Evolutionary conservation across 2,113 vertebrate species (phyloP), one percentile per base, ranked within the genome.

Genomic region (Danio rerio): DNA sequence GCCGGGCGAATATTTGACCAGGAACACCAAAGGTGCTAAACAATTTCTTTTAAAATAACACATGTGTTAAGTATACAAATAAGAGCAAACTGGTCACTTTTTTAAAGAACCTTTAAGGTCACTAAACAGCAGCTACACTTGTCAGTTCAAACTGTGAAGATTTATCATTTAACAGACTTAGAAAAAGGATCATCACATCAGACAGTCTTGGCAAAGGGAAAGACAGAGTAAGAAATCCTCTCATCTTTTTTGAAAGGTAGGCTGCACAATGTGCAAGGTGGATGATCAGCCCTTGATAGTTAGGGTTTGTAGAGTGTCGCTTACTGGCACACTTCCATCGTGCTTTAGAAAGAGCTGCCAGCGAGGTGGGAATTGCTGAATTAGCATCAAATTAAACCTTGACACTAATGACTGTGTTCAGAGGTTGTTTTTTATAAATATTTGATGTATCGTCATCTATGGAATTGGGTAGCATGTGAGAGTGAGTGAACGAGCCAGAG

Each of bases 341-440:
- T 53, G 20, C 83, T 84, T 75, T 8, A 73, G 87, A 86, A 84
- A 86, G 58, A 31, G 83, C 68, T 31, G 85, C 52, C 11, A 47
- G 73, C 58, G 87, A 90, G 91, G 91, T 58, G 71, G 79, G 88
- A 92, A 87, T 89, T 81, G 49, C 56, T 88, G 88, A 91, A 89
- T 90, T 85, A 87, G 82, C 42, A 69, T 63, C 86, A 89, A 91
- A 92, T 93, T 90, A 90, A 89, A 89, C 52, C 87, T 72, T 62
- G 86, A 86, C 86, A 91, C 93, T 94, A 94, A 95, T 94, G 93
- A 94, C 88, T 84, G 91, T 92, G 90, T 87, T 85, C 89, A 59
- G 88, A 89, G 90, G 88, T 94, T 92, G 88, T 91, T 93, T 93
- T 91, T 93, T 90, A 95, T 96, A 93, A 95, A 96, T 95, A 95